These are phyloP conservation scores for Naso thynnoides DNA, from an alignment of 2,797 vertebrate species.

Conservation along the genomic window DNA sequence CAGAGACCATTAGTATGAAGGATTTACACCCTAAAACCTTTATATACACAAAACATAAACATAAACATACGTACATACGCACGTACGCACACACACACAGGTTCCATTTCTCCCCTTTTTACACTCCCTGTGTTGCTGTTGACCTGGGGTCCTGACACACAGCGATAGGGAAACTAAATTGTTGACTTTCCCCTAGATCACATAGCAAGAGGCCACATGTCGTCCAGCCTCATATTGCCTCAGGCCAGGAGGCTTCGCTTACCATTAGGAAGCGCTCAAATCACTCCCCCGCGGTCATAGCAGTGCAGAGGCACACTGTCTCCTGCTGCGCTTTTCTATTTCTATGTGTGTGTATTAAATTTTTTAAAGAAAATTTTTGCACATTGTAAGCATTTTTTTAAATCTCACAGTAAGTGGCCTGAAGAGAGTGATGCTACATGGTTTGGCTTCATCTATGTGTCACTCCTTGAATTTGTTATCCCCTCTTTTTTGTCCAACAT, in stretches of 20 bases:
- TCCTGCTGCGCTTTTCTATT: slow-evolving; percentile 6
- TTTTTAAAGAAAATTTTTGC: not conserved
- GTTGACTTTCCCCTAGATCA: slow-evolving; percentile 81
- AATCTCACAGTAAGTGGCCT: not conserved
- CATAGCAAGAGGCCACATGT: slow-evolving; percentile 72
- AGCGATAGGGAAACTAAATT: slow-evolving; percentile 81
- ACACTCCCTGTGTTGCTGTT: slow-evolving; percentile 70
- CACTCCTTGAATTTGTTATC: not conserved
- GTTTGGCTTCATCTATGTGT: not conserved
- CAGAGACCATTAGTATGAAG: slow-evolving; percentile 68
- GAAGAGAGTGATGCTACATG: no score
- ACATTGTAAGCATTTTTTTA: not conserved
- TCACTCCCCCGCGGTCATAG: slow-evolving; percentile 24
- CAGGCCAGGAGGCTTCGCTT: slow-evolving; percentile 60
- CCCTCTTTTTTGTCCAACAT: not conserved
- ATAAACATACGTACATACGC: slow-evolving; percentile 49
- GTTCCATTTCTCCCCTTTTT: slow-evolving; percentile 67
- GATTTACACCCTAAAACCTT: slow-evolving; percentile 75
- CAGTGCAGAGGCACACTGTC: slow-evolving; percentile 7
- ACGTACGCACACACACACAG: slow-evolving; percentile 38
- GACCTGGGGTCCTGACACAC: slow-evolving; percentile 75
- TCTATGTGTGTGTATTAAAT: not conserved
- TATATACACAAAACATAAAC: slow-evolving; percentile 65
- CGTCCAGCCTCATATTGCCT: slow-evolving; percentile 71
- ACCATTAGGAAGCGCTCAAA: slow-evolving; percentile 57